Base-by-base conservation (phyloP, 2,888 invertebrate genomes). In the Gandaritis pyraliata region DNA sequence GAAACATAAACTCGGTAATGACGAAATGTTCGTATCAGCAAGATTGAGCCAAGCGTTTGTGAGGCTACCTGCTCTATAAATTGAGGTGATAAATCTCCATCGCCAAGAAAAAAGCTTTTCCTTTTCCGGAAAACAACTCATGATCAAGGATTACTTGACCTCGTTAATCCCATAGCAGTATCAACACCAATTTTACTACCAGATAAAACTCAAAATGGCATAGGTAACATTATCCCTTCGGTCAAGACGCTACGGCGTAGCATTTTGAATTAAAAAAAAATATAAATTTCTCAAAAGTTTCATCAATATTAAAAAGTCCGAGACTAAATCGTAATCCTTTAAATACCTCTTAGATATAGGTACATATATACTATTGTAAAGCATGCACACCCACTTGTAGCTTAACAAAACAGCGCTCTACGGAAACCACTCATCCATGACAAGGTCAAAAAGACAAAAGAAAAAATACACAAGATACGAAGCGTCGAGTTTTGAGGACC, bases 391-490 rank as follows among this genome's bases (percentile, higher is more conserved):
- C 47, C 51, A 56, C 61, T 61, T 51, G 59, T 59, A 47, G 46
- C 36, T 36, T 16, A 33, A 48, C 41, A 48, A 59, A 47, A 57
- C 29, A 23, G 48, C 52, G 39, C 43, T 48, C 39, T 39, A 48
- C 41, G 16, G 55, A 55, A 43, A 55, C 46, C 50, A 55, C 61
- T 61, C 56, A 58, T 46, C 47, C 68, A 62, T 56, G 60, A 64
- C 60, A 64, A 63, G 65, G 63, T 60, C 65, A 56, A 36, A 58
- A 55, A 54, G 62, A 69, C 72, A 69, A 69, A 72, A 67, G 70
- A 61, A 67, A 66, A 70, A 69, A 71, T 73, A 76, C 70, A 70
- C 72, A 72, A 72, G 70, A 70, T 65, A 61, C 56, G 43, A 57
- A 68, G 60, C 66, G 70, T 52, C 63, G 70, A 70, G 65, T 72